Evolutionary conservation across 1,140 invertebrate genomes (phyloP), one percentile per base, ranked within the genome.

Genomic region (Diorhabda carinulata): DNA sequence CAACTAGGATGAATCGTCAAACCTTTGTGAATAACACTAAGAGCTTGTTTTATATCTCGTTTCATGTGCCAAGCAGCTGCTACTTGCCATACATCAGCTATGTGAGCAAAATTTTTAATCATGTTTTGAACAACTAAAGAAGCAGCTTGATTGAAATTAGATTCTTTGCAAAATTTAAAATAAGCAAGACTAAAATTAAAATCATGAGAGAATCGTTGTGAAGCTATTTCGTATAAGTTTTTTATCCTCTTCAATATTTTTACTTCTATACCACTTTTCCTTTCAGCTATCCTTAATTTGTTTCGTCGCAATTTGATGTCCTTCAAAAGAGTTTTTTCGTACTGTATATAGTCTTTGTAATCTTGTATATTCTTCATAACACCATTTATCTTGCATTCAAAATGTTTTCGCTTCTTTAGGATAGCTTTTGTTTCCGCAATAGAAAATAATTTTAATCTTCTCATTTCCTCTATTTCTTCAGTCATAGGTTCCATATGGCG

Each of bases 151-250:
- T 67, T 64, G 57, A 67, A 72, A 59, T 72, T 70, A 57, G 52
- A 59, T 63, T 73, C 59, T 68, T 72, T 77, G 43, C 74, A 72
- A 70, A 77, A 78, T 10, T 77, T 75, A 45, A 74, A 75, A 66
- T 73, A 76, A 25, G 61, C 65, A 40, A 76, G 59, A 70, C 64
- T 60, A 2, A 78, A 57, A 7, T 71, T 52, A 41, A 69, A 72
- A 68, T 77, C 74, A 62, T 69, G 47, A 7, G 71, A 44, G 72
- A 72, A 78, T 69, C 71, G 60, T 65, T 73, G 70, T 6, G 74
- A 43, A 4, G 73, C 74, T 25, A 65, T 75, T 63, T 74, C 72
- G 63, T 78, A 78, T 47, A 74, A 63, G 45, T 69, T 68, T 62
- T 69, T 74, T 45, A 78, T 74, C 41, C 74, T 70, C 25, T 70